phyloP scores from a whole-genome alignment of 2,113 vertebrate species.

The Azemiops feae region DNA sequence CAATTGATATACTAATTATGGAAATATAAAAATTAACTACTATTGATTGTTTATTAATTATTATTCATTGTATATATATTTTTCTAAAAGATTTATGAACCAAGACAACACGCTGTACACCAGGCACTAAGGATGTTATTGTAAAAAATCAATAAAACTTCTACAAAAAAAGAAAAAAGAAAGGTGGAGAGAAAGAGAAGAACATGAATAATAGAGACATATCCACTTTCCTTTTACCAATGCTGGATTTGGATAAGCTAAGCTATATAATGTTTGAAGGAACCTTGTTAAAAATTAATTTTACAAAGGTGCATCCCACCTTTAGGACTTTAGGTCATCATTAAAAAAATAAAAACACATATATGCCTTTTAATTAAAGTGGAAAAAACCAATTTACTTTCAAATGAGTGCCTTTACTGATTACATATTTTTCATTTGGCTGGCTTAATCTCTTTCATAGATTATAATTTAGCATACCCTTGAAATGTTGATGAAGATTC shows the following conservation, averaged over 20 bases:
- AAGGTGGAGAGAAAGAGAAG: background rate
- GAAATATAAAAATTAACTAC: too few species aligned
- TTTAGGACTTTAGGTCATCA: background rate
- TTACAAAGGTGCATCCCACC: background rate
- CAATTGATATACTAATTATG: too few species aligned
- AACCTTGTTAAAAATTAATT: background rate
- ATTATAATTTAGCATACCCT: background rate
- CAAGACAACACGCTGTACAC: too few species aligned
- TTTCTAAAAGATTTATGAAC: too few species aligned
- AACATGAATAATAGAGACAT: background rate
- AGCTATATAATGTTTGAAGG: background rate
- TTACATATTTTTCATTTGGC: background rate
- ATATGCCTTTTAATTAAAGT: background rate
- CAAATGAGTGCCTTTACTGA: background rate
- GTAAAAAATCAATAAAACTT: too few species aligned
- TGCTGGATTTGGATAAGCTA: background rate
- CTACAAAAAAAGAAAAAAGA: too few species aligned
- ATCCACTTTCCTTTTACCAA: background rate
- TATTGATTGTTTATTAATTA: too few species aligned
- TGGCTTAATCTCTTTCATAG: background rate
- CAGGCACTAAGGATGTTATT: too few species aligned
- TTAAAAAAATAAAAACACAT: background rate
- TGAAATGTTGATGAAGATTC: background rate
- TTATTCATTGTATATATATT: too few species aligned
- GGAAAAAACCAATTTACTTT: background rate